Conservation (phyloP, 2,113 vertebrate species). For the Vidua chalybeata region DNA sequence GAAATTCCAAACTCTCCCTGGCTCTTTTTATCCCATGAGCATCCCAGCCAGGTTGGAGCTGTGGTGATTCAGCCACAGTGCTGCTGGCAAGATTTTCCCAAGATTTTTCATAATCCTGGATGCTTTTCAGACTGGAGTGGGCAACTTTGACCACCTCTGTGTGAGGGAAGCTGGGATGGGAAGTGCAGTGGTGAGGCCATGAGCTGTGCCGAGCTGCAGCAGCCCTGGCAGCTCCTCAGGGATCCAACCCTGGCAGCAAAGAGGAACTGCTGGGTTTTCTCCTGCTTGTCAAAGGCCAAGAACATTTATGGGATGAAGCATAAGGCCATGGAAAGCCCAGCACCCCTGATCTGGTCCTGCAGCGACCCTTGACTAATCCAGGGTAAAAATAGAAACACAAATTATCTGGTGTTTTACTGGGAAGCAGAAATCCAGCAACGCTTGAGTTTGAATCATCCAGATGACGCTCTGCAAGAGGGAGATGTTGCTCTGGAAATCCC, state of each 20-base stretch:
- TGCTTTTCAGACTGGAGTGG: neutral
- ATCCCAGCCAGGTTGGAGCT: neutral
- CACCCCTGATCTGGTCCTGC: neutral
- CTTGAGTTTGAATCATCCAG: neutral
- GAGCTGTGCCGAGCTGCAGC: neutral
- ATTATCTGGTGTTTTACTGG: rapidly evolving
- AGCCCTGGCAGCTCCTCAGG: neutral
- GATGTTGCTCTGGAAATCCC: neutral
- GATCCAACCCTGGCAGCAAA: neutral
- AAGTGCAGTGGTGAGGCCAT: neutral
- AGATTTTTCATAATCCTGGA: neutral
- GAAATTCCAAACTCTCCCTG: neutral
- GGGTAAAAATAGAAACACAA: neutral
- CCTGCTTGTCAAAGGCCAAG: neutral
- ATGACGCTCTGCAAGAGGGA: neutral
- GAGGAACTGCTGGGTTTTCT: neutral
- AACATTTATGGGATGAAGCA: neutral
- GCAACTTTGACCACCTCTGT: neutral
- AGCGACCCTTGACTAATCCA: neutral
- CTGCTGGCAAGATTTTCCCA: neutral
- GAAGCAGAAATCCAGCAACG: neutral
- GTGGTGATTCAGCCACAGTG: rapidly evolving
- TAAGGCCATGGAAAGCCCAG: neutral
- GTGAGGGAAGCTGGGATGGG: neutral
- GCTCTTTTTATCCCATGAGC: neutral